Conservation (phyloP, 2,113 vertebrate genomes). For the Xenopus tropicalis region UCB_Xtro_10.0 CM004447.2:85317501-85318000, state of each 20-base stretch:
- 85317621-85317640: conserved; percentile 79
- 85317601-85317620: conserved; percentile 77
- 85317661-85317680: conserved; percentile 80
- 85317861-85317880: background rate
- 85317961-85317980: conserved; percentile 48
- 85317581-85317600: conserved; percentile 75
- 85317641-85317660: conserved; percentile 89
- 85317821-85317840: background rate
- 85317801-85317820: conserved; percentile 54
- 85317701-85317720: conserved; percentile 82
- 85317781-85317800: conserved; percentile 60
- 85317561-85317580: conserved; percentile 68
- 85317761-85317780: conserved; percentile 67
- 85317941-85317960: conserved; percentile 46
- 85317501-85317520: conserved; percentile 85
- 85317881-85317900: background rate
- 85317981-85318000: conserved; percentile 51
- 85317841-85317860: background rate
- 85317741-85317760: conserved; percentile 72
- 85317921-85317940: conserved; percentile 44
- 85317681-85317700: conserved; percentile 95
- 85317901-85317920: background rate
- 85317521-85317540: conserved; percentile 78
- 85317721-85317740: conserved; percentile 81
- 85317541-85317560: conserved; percentile 76